Evolutionary conservation across 2,113 vertebrate species (phyloP).

Genomic region (Trichomycterus rosablanca): DNA sequence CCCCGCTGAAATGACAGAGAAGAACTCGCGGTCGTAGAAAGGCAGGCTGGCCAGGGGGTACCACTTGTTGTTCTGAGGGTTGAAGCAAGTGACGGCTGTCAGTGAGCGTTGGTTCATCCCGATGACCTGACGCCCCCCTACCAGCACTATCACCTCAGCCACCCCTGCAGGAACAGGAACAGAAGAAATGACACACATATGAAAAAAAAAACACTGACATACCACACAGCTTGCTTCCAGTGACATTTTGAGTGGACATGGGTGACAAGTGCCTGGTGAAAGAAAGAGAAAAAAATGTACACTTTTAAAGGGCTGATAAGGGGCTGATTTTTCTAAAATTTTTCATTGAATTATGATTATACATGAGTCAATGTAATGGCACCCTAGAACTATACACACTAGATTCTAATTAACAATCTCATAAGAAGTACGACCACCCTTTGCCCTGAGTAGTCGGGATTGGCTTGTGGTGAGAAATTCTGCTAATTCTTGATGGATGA

Average conservation of each 20-base stretch:
- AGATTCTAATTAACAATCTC: too few relatives aligned
- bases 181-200: neutral
- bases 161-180: constrained; percentile 73
- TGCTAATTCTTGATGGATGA: too few relatives aligned
- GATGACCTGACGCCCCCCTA: constrained; percentile 93
- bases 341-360: too few relatives aligned
- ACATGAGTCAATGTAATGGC: too few relatives aligned
- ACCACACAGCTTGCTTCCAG: constrained; percentile 4
- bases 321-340: neutral
- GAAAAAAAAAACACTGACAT: constrained; percentile 18
- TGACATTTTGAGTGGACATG: constrained; percentile 16
- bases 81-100: constrained; percentile 94
- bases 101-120: constrained; percentile 95
- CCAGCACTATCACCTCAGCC: constrained; percentile 95
- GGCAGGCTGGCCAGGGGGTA: constrained; percentile 95
- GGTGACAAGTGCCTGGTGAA: neutral
- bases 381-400: too few relatives aligned
- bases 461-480: too few relatives aligned
- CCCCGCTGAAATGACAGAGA: constrained; percentile 94
- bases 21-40: constrained; percentile 98
- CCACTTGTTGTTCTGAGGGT: constrained; percentile 98
- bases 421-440: too few relatives aligned
- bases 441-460: too few relatives aligned
- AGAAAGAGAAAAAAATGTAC: neutral
- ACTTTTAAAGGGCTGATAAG: neutral